phyloP scores from a whole-genome alignment of 2,113 vertebrate species.

The Elephantulus edwardii region DNA sequence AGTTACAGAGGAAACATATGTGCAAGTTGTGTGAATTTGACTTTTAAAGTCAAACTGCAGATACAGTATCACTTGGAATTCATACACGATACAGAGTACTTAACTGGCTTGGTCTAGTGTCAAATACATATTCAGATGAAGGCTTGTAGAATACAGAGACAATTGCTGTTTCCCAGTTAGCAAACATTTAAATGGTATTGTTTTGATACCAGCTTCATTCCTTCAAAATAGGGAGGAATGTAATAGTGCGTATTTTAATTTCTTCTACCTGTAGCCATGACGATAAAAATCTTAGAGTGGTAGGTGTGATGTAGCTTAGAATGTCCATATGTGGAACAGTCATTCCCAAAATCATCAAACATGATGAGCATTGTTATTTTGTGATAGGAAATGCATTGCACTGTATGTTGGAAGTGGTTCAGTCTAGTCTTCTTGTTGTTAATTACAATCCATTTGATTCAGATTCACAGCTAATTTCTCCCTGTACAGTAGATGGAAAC shows the following conservation, averaged over 20 bases:
- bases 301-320: background rate
- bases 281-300: background rate
- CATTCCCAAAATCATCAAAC: background rate
- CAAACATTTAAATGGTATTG: background rate
- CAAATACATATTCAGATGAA: background rate
- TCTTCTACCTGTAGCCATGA: background rate
- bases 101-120: background rate
- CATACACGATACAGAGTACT: background rate
- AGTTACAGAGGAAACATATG: background rate
- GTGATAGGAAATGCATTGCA: background rate
- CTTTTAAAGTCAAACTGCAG: background rate
- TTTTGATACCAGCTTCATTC: background rate
- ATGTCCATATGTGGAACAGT: background rate
- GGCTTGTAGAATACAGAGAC: background rate
- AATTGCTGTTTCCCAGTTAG: background rate
- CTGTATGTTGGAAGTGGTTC: background rate
- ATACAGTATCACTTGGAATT: background rate
- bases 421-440: too few species aligned
- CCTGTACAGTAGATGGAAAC: too few species aligned
- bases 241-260: constrained; percentile 1
- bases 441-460: too few species aligned
- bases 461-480: too few species aligned
- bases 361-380: background rate
- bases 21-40: background rate
- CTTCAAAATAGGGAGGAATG: background rate